Conservation (phyloP, 2,888 invertebrate genomes). For the Drosophila diplacantha region DNA sequence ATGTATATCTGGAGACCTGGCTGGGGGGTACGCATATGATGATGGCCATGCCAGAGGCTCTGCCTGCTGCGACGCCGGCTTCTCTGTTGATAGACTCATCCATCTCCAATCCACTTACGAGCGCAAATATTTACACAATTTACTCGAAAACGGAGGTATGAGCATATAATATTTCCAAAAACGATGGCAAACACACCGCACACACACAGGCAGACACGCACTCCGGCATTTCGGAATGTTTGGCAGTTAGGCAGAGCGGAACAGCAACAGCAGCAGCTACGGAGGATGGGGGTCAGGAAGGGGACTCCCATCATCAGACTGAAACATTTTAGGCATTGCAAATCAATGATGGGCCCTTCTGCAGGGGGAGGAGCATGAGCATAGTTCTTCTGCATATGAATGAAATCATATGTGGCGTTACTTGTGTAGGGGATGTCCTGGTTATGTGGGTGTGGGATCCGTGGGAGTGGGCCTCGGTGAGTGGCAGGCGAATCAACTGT, state of each 20-base stretch:
- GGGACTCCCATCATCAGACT: slow-evolving; percentile 38
- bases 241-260: slow-evolving; percentile 66
- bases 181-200: slow-evolving; percentile 70
- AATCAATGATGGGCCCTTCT: slow-evolving; percentile 58
- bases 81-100: slow-evolving; percentile 75
- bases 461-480: slow-evolving; percentile 19
- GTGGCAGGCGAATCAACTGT: slow-evolving; percentile 70
- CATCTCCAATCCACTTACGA: slow-evolving; percentile 77
- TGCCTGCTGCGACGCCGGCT: slow-evolving; percentile 47
- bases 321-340: slow-evolving; percentile 64
- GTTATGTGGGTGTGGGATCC: slow-evolving; percentile 10
- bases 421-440: slow-evolving; percentile 46
- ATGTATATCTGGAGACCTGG: slow-evolving; percentile 5
- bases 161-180: slow-evolving; percentile 75
- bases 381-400: slow-evolving; percentile 55
- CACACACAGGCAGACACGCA: slow-evolving; percentile 32
- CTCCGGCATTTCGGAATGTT: slow-evolving; percentile 48
- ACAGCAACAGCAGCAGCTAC: slow-evolving; percentile 52
- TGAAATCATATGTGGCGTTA: slow-evolving; percentile 62
- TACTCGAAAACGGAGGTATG: slow-evolving; percentile 73
- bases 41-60: slow-evolving; percentile 50
- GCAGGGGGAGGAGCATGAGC: slow-evolving; percentile 35
- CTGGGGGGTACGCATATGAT: slow-evolving; percentile 28
- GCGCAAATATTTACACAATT: slow-evolving; percentile 76
- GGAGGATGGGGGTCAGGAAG: background rate